phyloP scores from a whole-genome alignment of 2,888 invertebrate species.

The Mechanitis messenoides region DNA sequence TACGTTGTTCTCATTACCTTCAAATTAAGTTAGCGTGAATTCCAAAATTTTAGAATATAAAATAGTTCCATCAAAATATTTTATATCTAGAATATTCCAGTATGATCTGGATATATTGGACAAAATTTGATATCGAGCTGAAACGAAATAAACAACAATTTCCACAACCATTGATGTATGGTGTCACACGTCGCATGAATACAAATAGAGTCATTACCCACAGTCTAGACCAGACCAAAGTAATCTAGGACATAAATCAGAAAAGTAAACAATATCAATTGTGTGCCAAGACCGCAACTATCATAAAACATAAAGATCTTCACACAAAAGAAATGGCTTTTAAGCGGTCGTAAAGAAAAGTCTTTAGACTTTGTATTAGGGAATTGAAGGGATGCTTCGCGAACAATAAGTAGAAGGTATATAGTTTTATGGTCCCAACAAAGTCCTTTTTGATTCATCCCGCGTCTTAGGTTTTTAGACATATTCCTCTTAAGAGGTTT shows the following conservation, averaged over 20 bases:
- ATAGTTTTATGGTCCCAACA: conserved; percentile 10
- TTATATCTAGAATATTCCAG: too few relatives aligned
- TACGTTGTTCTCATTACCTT: conserved; percentile 18
- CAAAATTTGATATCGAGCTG: conserved; percentile 3
- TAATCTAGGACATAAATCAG: conserved; percentile 40
- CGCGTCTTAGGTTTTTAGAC: conserved; percentile 2
- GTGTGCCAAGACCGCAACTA: conserved; percentile 17
- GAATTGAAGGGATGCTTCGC: conserved; percentile 21
- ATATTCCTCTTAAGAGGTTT: conserved; percentile 1
- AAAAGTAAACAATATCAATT: conserved; percentile 37
- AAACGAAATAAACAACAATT: conserved; percentile 13
- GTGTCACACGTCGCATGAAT: conserved; percentile 37
- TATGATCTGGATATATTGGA: background rate
- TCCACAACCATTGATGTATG: conserved; percentile 29
- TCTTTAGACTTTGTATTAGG: conserved; percentile 27
- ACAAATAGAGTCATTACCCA: conserved; percentile 41
- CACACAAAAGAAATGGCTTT: conserved; percentile 23
- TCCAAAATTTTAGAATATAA: conserved; percentile 11
- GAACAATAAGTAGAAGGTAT: conserved; percentile 19
- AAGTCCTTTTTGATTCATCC: conserved; percentile 6
- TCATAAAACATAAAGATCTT: conserved; percentile 19
- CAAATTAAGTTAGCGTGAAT: conserved; percentile 24
- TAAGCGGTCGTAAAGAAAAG: conserved; percentile 26
- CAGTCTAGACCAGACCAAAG: conserved; percentile 29
- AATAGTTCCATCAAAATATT: conserved; percentile 11